Base-by-base conservation (phyloP, 2,888 invertebrate genomes). In the Ceraclea dissimilis region DNA sequence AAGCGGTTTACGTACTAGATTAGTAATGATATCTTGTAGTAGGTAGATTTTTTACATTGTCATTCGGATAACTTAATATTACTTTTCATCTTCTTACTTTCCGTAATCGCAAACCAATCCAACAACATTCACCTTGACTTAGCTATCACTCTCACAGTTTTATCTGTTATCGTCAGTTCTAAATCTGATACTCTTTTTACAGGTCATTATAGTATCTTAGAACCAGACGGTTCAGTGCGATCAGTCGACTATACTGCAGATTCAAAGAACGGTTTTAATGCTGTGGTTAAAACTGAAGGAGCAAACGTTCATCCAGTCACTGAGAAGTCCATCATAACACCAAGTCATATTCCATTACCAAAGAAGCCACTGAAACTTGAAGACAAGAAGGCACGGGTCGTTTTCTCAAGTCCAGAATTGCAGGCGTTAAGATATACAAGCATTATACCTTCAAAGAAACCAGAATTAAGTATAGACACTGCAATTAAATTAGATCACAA, bases 171-270 rank as follows among this genome's bases (percentile, higher is more conserved):
- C n/a, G n/a, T n/a, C n/a, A n/a, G n/a, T n/a, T n/a, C n/a, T n/a
- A n/a, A n/a, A n/a, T n/a, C n/a, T n/a, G n/a, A n/a, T n/a, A n/a
- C n/a, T 26, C 5, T 53, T 26, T 26, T 43, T 21, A 6, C 47
- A 78, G 78, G 82, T 65, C 80, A 80, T 67, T 86, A 86, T 67
- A 85, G 84, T 64, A 73, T 86, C 18, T 67, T 86, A 50, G 85
- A 85, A 68, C 80, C 85, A 34, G 85, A 85, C 65, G 85, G 86
- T 49, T 76, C 80, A 49, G 72, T 79, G 58, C 73, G 82, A 63
- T 75, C 78, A 39, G 83, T 83, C 21, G 78, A 82, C 63, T 83
- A 83, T 66, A 79, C 81, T 21, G 79, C 82, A 18, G 79, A 80
- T 54, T 78, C 79, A 10, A 72, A 77, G 51, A 72, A 70, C 50